Evolutionary conservation across 2,797 vertebrate genomes (phyloP).

Genomic region (Neoniphon sammara): DNA sequence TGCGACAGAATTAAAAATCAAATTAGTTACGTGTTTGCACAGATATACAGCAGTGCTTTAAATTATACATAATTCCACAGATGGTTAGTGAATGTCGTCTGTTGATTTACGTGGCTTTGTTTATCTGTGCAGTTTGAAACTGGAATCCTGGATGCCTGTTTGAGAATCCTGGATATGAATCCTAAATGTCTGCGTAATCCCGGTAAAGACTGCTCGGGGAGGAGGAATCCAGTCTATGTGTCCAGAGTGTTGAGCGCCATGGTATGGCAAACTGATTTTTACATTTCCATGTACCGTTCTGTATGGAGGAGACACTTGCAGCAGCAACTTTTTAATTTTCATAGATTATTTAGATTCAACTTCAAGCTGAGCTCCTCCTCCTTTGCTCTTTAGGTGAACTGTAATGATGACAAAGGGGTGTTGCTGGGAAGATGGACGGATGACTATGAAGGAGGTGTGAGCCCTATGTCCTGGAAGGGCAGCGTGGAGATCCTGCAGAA

Average conservation of each 20-base stretch:
- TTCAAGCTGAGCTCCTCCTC: not conserved
- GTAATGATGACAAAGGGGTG: conserved; percentile 91
- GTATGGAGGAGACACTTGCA: not conserved
- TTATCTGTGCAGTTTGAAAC: conserved; percentile 88
- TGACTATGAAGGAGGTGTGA: conserved; percentile 85
- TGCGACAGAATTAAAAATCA: not conserved
- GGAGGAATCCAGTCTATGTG: conserved; percentile 89
- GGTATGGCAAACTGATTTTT: conserved; percentile 79
- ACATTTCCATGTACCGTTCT: not conserved
- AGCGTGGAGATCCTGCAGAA: conserved; percentile 90
- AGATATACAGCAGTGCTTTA: too few relatives aligned
- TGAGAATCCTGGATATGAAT: conserved; percentile 89
- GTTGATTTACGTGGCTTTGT: not conserved
- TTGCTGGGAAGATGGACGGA: conserved; percentile 88
- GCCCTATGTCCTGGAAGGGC: conserved; percentile 91
- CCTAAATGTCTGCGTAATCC: conserved; percentile 88
- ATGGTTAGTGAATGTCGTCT: not conserved
- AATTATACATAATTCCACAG: not conserved
- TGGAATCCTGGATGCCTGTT: conserved; percentile 88
- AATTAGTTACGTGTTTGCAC: not conserved
- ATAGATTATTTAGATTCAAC: not conserved
- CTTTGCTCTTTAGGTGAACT: conserved; percentile 88
- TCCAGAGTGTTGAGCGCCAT: conserved; percentile 93
- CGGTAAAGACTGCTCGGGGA: conserved; percentile 87
- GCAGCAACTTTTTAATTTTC: not conserved